Evolutionary conservation across 1,140 invertebrate species (phyloP), one percentile per base, ranked within the genome.

Genomic region (Telenomus remus): DNA sequence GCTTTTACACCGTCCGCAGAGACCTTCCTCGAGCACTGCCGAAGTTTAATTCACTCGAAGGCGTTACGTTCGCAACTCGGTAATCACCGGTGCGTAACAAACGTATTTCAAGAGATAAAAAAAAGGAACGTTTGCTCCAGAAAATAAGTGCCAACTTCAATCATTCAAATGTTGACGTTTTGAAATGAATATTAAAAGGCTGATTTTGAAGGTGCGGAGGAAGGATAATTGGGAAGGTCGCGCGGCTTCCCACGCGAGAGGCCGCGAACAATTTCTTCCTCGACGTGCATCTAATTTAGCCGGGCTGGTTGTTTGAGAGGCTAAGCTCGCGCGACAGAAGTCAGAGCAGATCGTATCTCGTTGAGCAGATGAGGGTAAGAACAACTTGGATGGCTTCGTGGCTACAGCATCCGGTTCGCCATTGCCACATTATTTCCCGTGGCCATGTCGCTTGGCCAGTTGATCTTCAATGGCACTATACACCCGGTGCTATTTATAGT

Each of bases 381-480:
- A 80, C 81, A 78, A 76, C 75, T 77, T 70, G 77, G 66, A 76
- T 79, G 66, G 63, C 70, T 78, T 78, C 76, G 79, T 79, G 79
- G 76, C 43, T 63, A 73, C 12, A 72, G 79, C 72, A 84, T 84
- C 83, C 83, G 83, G 83, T 80, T 84, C 77, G 71, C 76, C 78
- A 78, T 82, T 80, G 79, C 74, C 77, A 69, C 79, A 82, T 83
- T 84, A 83, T 82, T 84, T 83, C 81, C 80, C 79, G 48, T 50
- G 75, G 61, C 74, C 74, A 80, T 82, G 80, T 80, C 43, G 53
- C 34, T 19, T 39, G 7, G 63, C 57, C 34, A 76, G 78, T 27
- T 60, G 81, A 84, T 84, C 80, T 79, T 73, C 70, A 72, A 69
- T 68, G 50, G 66, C 70, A 77, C 61, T 72, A 56, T 69, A 68